Base-by-base conservation (phyloP, 2,797 vertebrate species). In the Melanotaenia parkinsoni region DNA sequence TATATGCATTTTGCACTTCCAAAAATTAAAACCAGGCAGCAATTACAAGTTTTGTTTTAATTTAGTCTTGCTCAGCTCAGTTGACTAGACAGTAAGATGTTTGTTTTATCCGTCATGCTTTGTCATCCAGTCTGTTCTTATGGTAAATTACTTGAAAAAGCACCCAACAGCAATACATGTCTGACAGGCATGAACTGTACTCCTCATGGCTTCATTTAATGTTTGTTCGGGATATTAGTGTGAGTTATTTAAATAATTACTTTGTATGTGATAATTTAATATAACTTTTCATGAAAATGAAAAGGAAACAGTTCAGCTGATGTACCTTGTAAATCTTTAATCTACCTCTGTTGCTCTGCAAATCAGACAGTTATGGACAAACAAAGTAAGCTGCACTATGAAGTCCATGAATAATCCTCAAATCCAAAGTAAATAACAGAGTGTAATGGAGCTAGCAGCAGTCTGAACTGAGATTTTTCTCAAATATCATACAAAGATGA, bases 401-500 rank as follows among this genome's bases (percentile, higher is more conserved):
- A 68, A 76, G 70, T 35, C 54, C 50, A 76, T 71, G 77, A 77
- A 70, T 77, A 79, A 79, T 77, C 72, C 76, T 76, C 72, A 45
- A 53, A 64, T 9, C 26, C 64, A 38, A 10, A 16, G 64, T 63
- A 77, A 81, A 77, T 72, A 82, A 82, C 57, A 85, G 56, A 65
- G 76, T 85, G 84, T 82, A 80, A 88, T 80, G 63, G 67, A 81
- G 59, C 62, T 64, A 70, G 72, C 77, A 47, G 82, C 59, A 56
- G 50, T 62, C 80, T 61, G 77, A 76, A 70, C 64, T 50, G 75
- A 79, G 76, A 79, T 61, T 75, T 69, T 75, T 71, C 63, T 74
- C 72, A 79, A 83, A 88, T 77, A 84, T 72, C 77, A 69, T 72
- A 70, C 71, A 76, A 65, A 85, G 72, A 86, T 82, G 78, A 84